Percentiles rank a stretch among this genome's conserved stretches.
Conservation (phyloP, 2,888 invertebrate species). For the Leptura quadrifasciata region DNA sequence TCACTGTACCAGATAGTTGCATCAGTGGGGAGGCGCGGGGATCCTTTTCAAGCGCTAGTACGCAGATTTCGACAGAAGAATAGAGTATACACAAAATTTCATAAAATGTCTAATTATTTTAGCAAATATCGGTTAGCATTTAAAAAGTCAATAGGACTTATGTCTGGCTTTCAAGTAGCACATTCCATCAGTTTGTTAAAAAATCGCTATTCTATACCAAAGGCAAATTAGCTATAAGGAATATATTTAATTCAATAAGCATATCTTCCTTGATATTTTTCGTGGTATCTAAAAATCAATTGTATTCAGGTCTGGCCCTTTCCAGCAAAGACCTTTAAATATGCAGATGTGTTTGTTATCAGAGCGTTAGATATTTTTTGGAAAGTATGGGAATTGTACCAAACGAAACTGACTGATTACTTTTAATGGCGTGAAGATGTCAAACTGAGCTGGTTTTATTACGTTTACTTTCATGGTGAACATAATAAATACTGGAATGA, state of each 20-base stretch:
- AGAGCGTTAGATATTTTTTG: background rate
- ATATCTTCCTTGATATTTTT: background rate
- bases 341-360: background rate
- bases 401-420: constrained; percentile 51
- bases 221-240: constrained; percentile 4
- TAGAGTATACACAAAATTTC: constrained; percentile 31
- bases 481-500: background rate
- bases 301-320: background rate
- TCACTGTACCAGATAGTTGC: constrained; percentile 71
- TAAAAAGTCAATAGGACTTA: background rate
- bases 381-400: constrained; percentile 36
- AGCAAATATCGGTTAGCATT: background rate
- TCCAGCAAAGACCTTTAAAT: too few relatives aligned
- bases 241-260: background rate
- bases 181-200: constrained; percentile 3
- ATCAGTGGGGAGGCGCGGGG: constrained; percentile 70
- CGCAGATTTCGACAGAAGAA: constrained; percentile 71
- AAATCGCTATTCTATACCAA: background rate
- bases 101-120: background rate
- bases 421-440: constrained; percentile 35
- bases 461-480: constrained; percentile 4
- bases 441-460: constrained; percentile 13
- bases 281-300: background rate
- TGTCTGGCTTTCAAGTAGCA: constrained; percentile 1
- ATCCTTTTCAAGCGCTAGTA: constrained; percentile 72